Evolutionary conservation across 2,888 invertebrate species (phyloP).

Genomic region (Dolichopus griseipennis): DNA sequence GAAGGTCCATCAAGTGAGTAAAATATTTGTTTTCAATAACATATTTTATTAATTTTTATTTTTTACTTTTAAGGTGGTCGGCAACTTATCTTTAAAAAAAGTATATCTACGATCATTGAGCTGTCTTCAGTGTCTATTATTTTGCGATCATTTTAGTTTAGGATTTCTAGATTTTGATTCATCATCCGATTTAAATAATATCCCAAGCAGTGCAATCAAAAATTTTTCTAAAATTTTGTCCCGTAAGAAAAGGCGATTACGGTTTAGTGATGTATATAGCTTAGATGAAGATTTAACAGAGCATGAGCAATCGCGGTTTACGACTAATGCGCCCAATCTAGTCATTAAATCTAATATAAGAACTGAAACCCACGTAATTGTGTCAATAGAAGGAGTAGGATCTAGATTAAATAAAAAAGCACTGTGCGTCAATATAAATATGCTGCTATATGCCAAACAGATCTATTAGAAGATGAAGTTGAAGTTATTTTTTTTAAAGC

Average conservation of each 20-base stretch:
- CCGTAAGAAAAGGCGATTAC: neutral
- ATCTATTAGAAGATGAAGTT: conserved; percentile 12
- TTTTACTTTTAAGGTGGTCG: conserved; percentile 13
- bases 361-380: conserved; percentile 15
- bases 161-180: neutral
- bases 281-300: conserved; percentile 11
- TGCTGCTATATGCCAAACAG: conserved; percentile 17
- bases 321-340: too few species aligned
- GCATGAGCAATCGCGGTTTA: too few species aligned
- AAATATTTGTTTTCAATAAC: too few species aligned
- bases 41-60: conserved; percentile 10
- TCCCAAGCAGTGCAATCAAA: neutral
- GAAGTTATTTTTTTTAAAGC: conserved; percentile 15
- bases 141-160: conserved; percentile 14
- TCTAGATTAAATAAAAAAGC: conserved; percentile 12
- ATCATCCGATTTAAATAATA: neutral
- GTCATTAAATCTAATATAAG: conserved; percentile 14
- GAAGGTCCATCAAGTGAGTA: conserved; percentile 15
- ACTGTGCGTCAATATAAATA: conserved; percentile 14
- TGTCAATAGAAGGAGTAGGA: conserved; percentile 13
- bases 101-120: conserved; percentile 15
- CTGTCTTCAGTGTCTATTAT: conserved; percentile 14
- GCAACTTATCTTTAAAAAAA: conserved; percentile 11
- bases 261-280: conserved; percentile 8
- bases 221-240: neutral